Percentiles rank a stretch among this genome's conserved stretches.
Conservation (phyloP, 1,140 invertebrate genomes). For the Copidosoma floridanum region DNA sequence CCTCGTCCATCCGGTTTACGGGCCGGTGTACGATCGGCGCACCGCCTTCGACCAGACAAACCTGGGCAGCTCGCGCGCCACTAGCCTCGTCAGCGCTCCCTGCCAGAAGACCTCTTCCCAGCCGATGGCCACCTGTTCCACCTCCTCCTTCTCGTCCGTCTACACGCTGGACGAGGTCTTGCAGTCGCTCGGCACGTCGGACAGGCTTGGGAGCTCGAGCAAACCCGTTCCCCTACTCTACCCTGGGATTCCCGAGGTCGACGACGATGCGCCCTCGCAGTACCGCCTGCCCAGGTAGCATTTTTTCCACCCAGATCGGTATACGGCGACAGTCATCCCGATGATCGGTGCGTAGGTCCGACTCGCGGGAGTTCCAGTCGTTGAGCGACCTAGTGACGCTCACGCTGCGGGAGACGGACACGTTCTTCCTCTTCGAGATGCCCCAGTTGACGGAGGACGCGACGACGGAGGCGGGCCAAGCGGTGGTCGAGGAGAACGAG, state of each 20-base stretch:
- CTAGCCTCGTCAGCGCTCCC: not conserved
- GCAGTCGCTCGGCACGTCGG: not conserved
- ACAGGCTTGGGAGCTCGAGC: not conserved
- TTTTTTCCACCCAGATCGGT: no score
- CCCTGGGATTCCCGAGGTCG: not conserved
- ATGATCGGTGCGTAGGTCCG: not conserved
- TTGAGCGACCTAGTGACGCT: conserved; percentile 55
- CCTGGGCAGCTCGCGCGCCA: not conserved
- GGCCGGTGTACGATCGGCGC: conserved; percentile 44
- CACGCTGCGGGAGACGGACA: conserved; percentile 65
- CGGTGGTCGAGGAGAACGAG: conserved; percentile 63
- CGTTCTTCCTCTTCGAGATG: conserved; percentile 64
- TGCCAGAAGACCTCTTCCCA: not conserved
- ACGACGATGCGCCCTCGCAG: conserved; percentile 7
- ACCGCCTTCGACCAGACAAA: conserved; percentile 36
- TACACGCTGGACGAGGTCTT: not conserved
- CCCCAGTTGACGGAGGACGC: conserved; percentile 62
- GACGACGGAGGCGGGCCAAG: conserved; percentile 58
- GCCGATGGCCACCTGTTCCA: not conserved
- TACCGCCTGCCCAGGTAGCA: conserved; percentile 10
- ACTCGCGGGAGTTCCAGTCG: not conserved
- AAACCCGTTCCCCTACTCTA: not conserved
- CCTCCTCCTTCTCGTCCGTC: not conserved
- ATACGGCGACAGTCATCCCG: no score
- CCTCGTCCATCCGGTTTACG: conserved; percentile 32